These are phyloP conservation scores for Scytalopus superciliaris DNA, from an alignment of 2,113 vertebrate genomes.

Conservation along the genomic window DNA sequence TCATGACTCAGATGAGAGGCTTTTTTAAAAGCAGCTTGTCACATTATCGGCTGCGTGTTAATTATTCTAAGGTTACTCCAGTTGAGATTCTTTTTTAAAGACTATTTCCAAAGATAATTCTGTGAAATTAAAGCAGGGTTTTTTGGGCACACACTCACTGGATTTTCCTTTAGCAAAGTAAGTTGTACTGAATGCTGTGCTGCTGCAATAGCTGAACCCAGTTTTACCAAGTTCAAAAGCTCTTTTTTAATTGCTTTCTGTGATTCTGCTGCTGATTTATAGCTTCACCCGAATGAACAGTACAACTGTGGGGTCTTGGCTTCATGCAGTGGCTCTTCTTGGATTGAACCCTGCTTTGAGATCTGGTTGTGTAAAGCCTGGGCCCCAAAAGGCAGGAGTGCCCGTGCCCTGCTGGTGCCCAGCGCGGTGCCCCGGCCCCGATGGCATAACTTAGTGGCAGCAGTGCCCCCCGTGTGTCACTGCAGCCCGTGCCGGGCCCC, in stretches of 20 bases:
- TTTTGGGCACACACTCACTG: neutral
- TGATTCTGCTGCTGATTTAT: neutral
- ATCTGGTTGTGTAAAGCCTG: neutral
- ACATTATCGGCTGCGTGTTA: neutral
- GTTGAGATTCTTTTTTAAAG: neutral
- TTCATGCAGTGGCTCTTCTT: slow-evolving; percentile 14
- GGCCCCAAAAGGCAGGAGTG: neutral
- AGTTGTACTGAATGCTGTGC: neutral
- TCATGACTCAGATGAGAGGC: neutral
- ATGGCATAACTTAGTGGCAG: no score
- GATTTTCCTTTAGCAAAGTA: slow-evolving; percentile 56
- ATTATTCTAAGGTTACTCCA: neutral
- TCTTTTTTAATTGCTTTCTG: neutral
- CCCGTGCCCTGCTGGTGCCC: neutral
- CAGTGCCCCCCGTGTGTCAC: neutral
- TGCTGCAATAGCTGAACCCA: neutral
- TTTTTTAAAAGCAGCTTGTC: neutral
- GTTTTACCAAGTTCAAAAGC: neutral
- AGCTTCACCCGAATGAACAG: neutral
- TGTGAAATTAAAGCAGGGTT: neutral
- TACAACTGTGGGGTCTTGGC: neutral
- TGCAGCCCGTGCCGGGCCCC: neutral
- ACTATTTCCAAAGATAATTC: neutral
- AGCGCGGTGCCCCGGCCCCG: accelerated
- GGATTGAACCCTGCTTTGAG: neutral